Evolutionary conservation across 2,113 vertebrate genomes (phyloP), one percentile per base, ranked within the genome.

Genomic region (Seriola quinqueradiata): DNA sequence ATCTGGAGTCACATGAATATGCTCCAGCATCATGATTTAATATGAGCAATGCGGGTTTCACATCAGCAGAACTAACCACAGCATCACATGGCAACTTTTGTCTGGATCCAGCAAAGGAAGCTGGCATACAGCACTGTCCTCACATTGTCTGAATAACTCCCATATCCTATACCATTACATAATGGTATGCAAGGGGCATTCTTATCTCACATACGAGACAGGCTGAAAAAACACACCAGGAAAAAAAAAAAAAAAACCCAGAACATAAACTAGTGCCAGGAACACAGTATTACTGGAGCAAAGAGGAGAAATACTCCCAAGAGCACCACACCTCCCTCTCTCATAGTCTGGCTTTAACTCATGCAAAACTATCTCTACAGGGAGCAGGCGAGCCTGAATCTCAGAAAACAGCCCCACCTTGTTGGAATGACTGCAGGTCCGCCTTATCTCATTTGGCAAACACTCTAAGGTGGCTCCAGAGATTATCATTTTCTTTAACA

Each of bases 351-450:
- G 59, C 63, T 70, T 82, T 55, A 66, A 78, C 75, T 81, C 64
- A 28, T 3, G 6, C 36, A 73, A 25, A 65, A 63, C 44, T 38
- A 72, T 83, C 73, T 87, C 90, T 86, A 16, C 78, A 86, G 90
- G 86, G 79, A 93, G 60, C 64, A 90, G 83, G 92, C 89, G 76
- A 81, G 89, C 89, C 88, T 76, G 77, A 63, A 87, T 86, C 78
- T 88, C 75, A 77, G 55, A 70, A 91, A 90, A 88, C 83, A 88
- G 89, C 91, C 92, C 86, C 91, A 90, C 91, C 85, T 92, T 83
- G 72, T 81, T 86, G 85, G 84, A 92, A 72, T 86, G 82, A 79
- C 85, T 66, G 23, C 73, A 93, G 70, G 83, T 87, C 80, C 90
- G 65, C 36, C 86, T 66, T 77, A 90, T 90, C 77, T 85, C 75